Evolutionary conservation across 2,888 invertebrate species (phyloP).

Genomic region (Eustalomyia histrio): DNA sequence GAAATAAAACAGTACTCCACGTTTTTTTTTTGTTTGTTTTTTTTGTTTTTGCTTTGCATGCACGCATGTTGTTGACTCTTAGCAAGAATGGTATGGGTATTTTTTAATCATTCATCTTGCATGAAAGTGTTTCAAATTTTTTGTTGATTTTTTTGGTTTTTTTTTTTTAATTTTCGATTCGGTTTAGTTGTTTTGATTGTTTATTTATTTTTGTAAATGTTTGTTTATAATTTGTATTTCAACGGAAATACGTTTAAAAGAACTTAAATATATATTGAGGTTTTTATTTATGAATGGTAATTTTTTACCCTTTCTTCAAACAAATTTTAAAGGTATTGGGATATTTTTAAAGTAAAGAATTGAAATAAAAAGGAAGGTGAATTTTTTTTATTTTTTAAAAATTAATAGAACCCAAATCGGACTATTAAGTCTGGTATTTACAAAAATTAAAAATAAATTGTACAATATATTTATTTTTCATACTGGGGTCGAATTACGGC

Average conservation of each 20-base stretch:
- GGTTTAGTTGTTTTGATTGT: slow-evolving; percentile 40
- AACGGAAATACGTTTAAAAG: slow-evolving; percentile 60
- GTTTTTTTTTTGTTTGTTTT: slow-evolving; percentile 35
- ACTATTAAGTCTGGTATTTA: no score
- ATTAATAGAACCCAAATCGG: no score
- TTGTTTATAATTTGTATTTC: slow-evolving; percentile 61
- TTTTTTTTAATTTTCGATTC: slow-evolving; percentile 41
- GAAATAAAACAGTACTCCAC: slow-evolving; percentile 27
- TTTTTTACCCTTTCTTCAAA: background rate
- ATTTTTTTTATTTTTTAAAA: no score
- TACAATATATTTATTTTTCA: no score
- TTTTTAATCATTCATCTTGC: slow-evolving; percentile 59
- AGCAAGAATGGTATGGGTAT: background rate
- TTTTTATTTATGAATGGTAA: background rate
- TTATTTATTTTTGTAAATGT: slow-evolving; percentile 49
- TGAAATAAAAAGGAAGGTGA: no score
- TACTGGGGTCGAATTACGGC: no score
- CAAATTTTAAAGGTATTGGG: background rate
- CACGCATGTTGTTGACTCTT: slow-evolving; percentile 31
- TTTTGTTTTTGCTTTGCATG: slow-evolving; percentile 44
- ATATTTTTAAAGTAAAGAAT: background rate
- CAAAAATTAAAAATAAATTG: no score
- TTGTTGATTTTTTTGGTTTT: slow-evolving; percentile 4
- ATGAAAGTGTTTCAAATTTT: slow-evolving; percentile 58
- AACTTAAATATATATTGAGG: slow-evolving; percentile 20